These are phyloP conservation scores for Triplophysa siluroides DNA, from an alignment of 2,113 vertebrate genomes.

Conservation along the genomic window DNA sequence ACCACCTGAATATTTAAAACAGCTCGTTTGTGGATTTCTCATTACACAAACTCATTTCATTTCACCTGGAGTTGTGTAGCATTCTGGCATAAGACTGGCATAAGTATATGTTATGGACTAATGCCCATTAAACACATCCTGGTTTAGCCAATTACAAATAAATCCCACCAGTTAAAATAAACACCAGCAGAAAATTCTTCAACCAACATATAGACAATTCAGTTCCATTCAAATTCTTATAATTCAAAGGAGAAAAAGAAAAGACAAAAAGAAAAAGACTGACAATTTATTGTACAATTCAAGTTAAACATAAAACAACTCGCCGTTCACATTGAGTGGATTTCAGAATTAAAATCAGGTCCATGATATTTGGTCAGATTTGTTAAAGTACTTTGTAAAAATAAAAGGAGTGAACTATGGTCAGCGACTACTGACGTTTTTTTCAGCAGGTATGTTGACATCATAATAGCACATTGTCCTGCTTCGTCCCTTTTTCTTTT, in stretches of 20 bases:
- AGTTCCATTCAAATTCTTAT: not conserved
- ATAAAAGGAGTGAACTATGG: not conserved
- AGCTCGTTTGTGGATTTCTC: not conserved
- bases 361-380: not conserved
- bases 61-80: not conserved
- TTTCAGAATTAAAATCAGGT: not conserved
- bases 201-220: not conserved
- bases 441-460: conserved; percentile 7
- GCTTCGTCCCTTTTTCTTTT: not conserved
- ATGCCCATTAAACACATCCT: too few species aligned
- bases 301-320: conserved; percentile 11
- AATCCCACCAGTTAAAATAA: not conserved
- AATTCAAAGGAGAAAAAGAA: not conserved
- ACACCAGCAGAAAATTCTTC: not conserved
- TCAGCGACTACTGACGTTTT: conserved; percentile 9
- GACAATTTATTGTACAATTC: conserved; percentile 8
- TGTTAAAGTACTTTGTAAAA: conserved; percentile 6
- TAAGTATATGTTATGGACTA: too few species aligned
- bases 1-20: not conserved
- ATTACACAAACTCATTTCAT: conserved; percentile 12
- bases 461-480: not conserved
- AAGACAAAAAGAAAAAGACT: not conserved
- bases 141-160: not conserved
- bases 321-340: conserved; percentile 16
- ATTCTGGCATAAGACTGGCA: not conserved